Evolutionary conservation across 2,113 vertebrate genomes (phyloP), one percentile per base, ranked within the genome.

Genomic region (Geococcyx californianus): DNA sequence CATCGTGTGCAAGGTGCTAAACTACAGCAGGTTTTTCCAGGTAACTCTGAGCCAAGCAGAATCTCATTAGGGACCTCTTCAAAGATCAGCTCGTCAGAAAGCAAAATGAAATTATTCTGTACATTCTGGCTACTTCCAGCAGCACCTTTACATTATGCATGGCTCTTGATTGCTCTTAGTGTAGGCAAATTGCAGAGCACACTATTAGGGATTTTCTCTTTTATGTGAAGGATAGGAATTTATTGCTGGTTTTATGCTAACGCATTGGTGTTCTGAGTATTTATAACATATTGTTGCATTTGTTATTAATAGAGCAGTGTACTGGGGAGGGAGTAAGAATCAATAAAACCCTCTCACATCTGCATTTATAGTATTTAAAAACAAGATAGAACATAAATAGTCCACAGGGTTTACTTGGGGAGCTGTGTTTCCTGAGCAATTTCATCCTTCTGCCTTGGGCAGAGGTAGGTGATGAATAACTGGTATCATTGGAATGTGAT

Each of bases 361-460:
- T 93, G 72, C 87, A 94, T 91, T 95, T 93, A 91, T 7, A 93
- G 55, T 77, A 95, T 94, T 96, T 88, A 90, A 95, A 94, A 95
- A 80, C 77, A 94, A 85, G 93, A 83, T 13, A 60, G 44, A 84
- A 59, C 77, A 86, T 42, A 62, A 12, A 63, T 2, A 70, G 38
- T 70, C 84, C 40, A 68, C 13, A 55, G 72, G 55, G 55, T 74
- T 94, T 91, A 63, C 59, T 25, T 49, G 34, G 31, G 36, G 47
- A 91, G 51, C 83, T 77, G 68, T 8, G 34, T 67, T 96, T 88
- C 78, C 75, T 74, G 25, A 56, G 42, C 28, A 82, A 74, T 63
- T 83, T 74, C 38, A 62, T 62, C 16, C 3, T 64, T 89, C 13
- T 76, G 13, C 38, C 42, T 87, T 58, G 17, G 18, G 36, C 1